Evolutionary conservation across 1,140 invertebrate species (phyloP), one percentile per base, ranked within the genome.

Genomic region (Acromyrmex charruanus): DNA sequence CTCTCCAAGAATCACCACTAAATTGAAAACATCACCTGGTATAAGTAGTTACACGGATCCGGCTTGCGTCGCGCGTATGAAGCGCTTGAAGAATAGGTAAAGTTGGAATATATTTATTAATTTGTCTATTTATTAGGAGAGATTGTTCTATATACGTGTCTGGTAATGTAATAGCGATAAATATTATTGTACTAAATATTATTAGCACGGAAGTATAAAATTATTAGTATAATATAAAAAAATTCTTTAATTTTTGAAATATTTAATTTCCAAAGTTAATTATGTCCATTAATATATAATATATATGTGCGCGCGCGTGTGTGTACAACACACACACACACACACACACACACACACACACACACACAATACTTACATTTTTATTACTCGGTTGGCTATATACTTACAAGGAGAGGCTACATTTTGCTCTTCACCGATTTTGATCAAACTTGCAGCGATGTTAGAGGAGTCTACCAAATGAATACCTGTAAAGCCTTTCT

Each of bases 51-150:
- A 77, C 18, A 85, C 91, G 21, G 82, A 89, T 81, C 65, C 63
- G 28, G 58, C 53, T 14, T 81, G 71, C 21, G 84, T 90, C 71
- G 75, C 63, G 25, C 88, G 87, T 74, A 87, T 92, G 28, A 93
- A 90, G 90, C 89, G 92, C 18, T 89, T 93, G 49, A 94, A 91
- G 81, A 86, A 89, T 0, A 93, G 92, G 94, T 94, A 55, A 84
- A 89, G 90, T 80, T 86, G 12, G 21, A 12, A 61, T 39, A 44
- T 61, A 18, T 44, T 79, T 18, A 31, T 39, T 66, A 49, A 21
- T 39, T 79, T 58, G 21, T 59, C 28, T 72, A 55, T 74, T 74
- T 14, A 51, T 44, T 44, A 39, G 35, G 10, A 74, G 18, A 58
- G 4, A 21, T n/a, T 10, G 21, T 35, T 12, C 18, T 55, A n/a